Percentiles rank a stretch among this genome's conserved stretches.
Evolutionary conservation across 2,113 vertebrate species (phyloP).

Genomic region (Myrmecophaga tridactyla): DNA sequence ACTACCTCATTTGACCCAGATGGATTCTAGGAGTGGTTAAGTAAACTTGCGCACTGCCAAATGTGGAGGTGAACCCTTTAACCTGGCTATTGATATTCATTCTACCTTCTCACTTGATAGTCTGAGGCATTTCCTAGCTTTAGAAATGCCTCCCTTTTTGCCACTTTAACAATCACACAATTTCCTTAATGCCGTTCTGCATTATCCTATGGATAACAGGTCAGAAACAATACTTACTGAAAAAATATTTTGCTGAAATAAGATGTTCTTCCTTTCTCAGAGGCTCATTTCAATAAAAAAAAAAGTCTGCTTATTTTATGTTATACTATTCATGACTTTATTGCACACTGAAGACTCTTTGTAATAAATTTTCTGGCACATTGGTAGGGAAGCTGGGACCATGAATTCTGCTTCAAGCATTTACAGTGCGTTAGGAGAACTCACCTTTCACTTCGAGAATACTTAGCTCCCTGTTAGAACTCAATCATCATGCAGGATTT

Average conservation of each 20-base stretch:
- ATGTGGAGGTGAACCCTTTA: background rate
- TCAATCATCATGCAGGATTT: background rate
- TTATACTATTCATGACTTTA: background rate
- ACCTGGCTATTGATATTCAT: background rate
- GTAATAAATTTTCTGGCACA: background rate
- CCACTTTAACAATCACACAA: background rate
- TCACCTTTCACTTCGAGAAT: background rate
- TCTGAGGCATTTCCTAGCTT: background rate
- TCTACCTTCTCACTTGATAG: background rate
- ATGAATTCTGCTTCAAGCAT: background rate
- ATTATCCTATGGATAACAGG: background rate
- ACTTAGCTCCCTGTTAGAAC: background rate
- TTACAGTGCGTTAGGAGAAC: background rate
- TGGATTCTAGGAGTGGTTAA: background rate
- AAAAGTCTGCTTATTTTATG: background rate
- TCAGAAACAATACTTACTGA: background rate
- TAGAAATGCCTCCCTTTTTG: background rate
- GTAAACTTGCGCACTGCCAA: background rate
- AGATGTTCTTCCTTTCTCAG: background rate
- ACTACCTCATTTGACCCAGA: background rate
- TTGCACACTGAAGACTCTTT: background rate
- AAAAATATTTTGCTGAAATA: background rate
- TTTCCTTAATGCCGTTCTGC: background rate
- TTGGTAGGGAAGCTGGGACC: background rate
- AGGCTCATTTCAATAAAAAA: background rate